phyloP scores from a whole-genome alignment of 2,888 invertebrate species.

The Eupeodes luniger region DNA sequence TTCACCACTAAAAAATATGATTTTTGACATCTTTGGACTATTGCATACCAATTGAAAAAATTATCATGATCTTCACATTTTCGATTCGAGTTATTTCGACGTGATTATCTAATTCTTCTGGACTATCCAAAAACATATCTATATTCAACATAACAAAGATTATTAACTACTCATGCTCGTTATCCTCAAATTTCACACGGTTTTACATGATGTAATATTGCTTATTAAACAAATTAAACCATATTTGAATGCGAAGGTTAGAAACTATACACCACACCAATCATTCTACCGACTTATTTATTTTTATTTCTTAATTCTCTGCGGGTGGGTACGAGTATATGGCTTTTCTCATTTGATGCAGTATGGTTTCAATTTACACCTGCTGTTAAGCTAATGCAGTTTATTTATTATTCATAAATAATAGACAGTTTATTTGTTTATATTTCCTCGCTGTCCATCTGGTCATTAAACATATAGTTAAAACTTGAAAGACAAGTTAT shows the following conservation, averaged over 20 bases:
- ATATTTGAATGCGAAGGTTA: neutral
- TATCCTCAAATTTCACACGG: neutral
- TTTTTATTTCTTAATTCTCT: neutral
- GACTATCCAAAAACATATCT: no score
- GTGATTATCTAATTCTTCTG: no score
- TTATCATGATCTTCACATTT: no score
- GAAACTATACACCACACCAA: neutral
- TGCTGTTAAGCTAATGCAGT: neutral
- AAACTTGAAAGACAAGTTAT: constrained; percentile 23
- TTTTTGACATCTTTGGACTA: no score
- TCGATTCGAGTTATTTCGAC: no score
- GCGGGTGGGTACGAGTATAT: neutral
- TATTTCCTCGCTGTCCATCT: constrained; percentile 17
- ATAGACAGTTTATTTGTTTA: constrained; percentile 14
- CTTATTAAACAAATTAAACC: neutral
- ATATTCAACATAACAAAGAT: no score
- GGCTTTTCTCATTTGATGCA: neutral
- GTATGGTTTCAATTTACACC: neutral
- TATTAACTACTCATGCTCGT: no score
- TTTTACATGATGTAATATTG: neutral
- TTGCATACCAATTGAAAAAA: no score
- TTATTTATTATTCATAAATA: neutral
- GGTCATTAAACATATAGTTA: neutral
- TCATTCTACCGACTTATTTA: neutral
- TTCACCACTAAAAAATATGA: no score